Base-by-base conservation (phyloP, 2,113 vertebrate species). In the Ochotona princeps region DNA sequence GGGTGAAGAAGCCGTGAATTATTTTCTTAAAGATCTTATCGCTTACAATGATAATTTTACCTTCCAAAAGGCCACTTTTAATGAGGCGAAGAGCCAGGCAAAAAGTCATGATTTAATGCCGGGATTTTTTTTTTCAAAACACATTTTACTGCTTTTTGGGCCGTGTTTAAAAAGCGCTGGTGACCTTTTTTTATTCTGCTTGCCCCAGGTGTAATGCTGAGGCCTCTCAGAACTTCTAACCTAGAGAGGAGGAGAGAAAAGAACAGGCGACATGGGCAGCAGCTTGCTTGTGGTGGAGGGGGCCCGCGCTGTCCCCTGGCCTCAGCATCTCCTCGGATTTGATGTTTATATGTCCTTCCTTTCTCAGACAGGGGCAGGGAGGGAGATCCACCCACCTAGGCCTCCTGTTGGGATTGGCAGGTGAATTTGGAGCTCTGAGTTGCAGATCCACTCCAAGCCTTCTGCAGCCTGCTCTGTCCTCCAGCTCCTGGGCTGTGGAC, bases 11-110 rank as follows among this genome's bases (percentile, higher is more conserved):
- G 98, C 98, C 97, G 97, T 99, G 98, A 99, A 99, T 99, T 99
- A 98, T 99, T 98, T 98, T 98, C 98, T 98, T 98, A 98, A 98
- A 99, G 98, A 99, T 98, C 98, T 98, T 98, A 98, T 98, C 98
- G 98, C 98, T 98, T 98, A 98, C 98, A 98, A 98, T 98, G 98
- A 99, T 99, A 98, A 98, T 98, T 98, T 98, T 98, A 98, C 98
- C 98, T 98, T 98, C 98, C 98, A 98, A 98, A 98, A 99, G 98
- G 98, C 98, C 98, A 98, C 97, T 98, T 99, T 98, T 99, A 98
- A 98, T 99, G 98, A 99, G 98, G 98, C 97, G 96, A 97, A 95
- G 97, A 98, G 97, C 97, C 97, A 98, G 98, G 98, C 98, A 98
- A 98, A 98, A 98, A 98, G 98, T 98, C 98, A 98, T 98, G 98